phyloP scores from a whole-genome alignment of 2,888 invertebrate genomes.

The Pandemis corylana region DNA sequence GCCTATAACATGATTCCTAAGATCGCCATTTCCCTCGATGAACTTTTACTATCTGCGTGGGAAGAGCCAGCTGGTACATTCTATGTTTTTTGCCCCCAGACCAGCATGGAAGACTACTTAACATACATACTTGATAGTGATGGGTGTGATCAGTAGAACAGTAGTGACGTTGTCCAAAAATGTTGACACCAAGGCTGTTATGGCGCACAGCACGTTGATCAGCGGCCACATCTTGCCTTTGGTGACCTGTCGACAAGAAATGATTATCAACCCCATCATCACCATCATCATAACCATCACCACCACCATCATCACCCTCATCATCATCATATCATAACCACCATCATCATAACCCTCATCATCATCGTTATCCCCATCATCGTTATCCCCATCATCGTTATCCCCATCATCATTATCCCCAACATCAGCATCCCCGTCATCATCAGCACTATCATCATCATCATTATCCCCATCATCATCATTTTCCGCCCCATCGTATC shows the following conservation, averaged over 20 bases:
- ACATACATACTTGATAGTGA: conserved; percentile 89
- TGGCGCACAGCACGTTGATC: conserved; percentile 90
- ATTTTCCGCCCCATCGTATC: no score
- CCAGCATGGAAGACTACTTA: no score
- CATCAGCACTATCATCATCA: not conserved
- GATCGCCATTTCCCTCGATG: no score
- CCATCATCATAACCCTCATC: no score
- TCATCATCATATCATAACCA: not conserved
- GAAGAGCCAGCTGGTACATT: no score
- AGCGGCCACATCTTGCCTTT: conserved; percentile 94
- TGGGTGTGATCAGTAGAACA: conserved; percentile 93
- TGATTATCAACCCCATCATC: not conserved
- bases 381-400: no score
- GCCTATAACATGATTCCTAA: no score
- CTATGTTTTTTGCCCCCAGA: no score
- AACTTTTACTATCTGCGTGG: no score
- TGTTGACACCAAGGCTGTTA: conserved; percentile 92
- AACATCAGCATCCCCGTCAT: no score
- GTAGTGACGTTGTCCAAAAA: conserved; percentile 96
- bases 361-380: no score
- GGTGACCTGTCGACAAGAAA: conserved; percentile 88
- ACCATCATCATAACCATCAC: not conserved
- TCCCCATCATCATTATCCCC: no score
- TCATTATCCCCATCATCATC: not conserved
- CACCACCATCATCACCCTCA: not conserved